phyloP scores from a whole-genome alignment of 2,888 invertebrate genomes.

The Tachina fera region DNA sequence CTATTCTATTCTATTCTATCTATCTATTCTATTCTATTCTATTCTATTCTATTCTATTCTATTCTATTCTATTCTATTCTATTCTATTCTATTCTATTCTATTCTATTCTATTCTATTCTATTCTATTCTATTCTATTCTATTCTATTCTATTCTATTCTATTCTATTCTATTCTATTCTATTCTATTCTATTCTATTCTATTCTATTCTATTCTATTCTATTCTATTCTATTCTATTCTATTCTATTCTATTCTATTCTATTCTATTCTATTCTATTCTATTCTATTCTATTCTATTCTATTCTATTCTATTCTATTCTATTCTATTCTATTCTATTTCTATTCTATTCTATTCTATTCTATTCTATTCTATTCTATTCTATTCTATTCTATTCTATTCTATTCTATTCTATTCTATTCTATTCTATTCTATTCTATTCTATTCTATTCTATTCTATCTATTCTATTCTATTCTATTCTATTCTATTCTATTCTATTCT shows the following conservation, averaged over 20 bases:
- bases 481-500: constrained; percentile 46
- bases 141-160: constrained; percentile 44
- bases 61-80: constrained; percentile 49
- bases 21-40: constrained; percentile 45
- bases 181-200: constrained; percentile 46
- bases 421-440: constrained; percentile 49
- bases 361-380: constrained; percentile 45
- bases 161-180: constrained; percentile 45
- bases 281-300: constrained; percentile 49
- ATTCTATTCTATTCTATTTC: constrained; percentile 49
- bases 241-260: constrained; percentile 49
- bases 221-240: constrained; percentile 49
- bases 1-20: constrained; percentile 49
- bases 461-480: constrained; percentile 47
- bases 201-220: constrained; percentile 48
- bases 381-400: constrained; percentile 49
- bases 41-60: constrained; percentile 49
- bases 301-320: constrained; percentile 48
- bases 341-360: constrained; percentile 48
- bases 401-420: constrained; percentile 49
- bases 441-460: constrained; percentile 45
- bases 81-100: constrained; percentile 49
- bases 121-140: constrained; percentile 46
- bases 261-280: constrained; percentile 46
- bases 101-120: constrained; percentile 49